Base-by-base conservation (phyloP, 2,113 vertebrate species). In the Chamaea fasciata region DNA sequence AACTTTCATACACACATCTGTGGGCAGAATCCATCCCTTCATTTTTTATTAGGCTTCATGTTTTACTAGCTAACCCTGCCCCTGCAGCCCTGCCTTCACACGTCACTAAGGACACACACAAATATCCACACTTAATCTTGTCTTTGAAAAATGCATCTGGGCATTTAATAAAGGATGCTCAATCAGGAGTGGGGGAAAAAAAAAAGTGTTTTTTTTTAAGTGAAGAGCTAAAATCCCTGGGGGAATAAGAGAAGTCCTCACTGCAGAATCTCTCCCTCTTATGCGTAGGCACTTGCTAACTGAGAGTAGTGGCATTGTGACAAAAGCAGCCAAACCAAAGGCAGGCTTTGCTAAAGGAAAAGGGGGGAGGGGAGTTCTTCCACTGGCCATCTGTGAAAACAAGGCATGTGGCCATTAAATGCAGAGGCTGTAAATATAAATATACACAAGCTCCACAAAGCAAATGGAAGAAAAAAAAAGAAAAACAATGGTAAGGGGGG, bases 311-410 rank as follows among this genome's bases (percentile, higher is more conserved):
- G 97, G 98, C 98, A 98, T 79, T 31, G 96, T 98, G 97, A 98
- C 98, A 98, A 98, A 97, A 96, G 97, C 93, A 97, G 97, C 95
- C 96, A 97, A 98, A 97, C 95, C 96, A 97, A 98, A 98, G 89
- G 95, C 97, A 90, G 96, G 93, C 96, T 97, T 84, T 91, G 97
- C 95, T 95, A 83, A 94, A 88, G 67, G 92, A 85, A 95, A 82
- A 86, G 57, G 95, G 97, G 96, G 96, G 95, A 97, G 92, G 96
- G 95, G 94, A 97, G 96, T 87, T 96, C 97, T 98, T 98, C 97
- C 95, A 97, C 96, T 98, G 98, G 97, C 98, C 98, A 98, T 98
- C 98, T 98, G 98, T 98, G 98, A 98, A 98, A 98, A 98, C 96
- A 98, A 98, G 97, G 97, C 98, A 98, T 97, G 98, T 97, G 95